Evolutionary conservation across 2,888 invertebrate species (phyloP).

Genomic region (Scaptomyza polygonia): DNA sequence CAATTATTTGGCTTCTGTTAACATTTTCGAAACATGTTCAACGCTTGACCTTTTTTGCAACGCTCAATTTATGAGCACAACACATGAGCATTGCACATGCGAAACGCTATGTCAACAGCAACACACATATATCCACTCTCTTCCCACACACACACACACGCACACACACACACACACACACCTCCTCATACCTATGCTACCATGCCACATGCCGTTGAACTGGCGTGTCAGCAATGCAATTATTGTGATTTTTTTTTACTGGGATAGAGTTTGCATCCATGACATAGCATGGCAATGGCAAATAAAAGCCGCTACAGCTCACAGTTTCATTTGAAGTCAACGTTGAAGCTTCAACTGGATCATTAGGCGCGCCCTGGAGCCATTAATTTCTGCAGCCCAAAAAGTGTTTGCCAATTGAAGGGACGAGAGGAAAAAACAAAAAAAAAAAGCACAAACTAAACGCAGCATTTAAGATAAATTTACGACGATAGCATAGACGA

Average conservation of each 20-base stretch:
- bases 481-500: constrained; percentile 60
- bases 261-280: constrained; percentile 20
- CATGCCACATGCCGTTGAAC: constrained; percentile 11
- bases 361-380: constrained; percentile 72
- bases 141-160: constrained; percentile 14
- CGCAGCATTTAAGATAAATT: constrained; percentile 78
- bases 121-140: constrained; percentile 15
- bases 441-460: constrained; percentile 57
- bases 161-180: constrained; percentile 1
- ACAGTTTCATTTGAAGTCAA: constrained; percentile 67
- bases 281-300: constrained; percentile 66
- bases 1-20: constrained; percentile 54
- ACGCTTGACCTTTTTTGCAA: constrained; percentile 68
- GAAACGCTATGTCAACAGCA: constrained; percentile 65
- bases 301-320: constrained; percentile 64
- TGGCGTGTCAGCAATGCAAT: constrained; percentile 74
- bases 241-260: constrained; percentile 60
- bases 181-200: neutral
- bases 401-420: constrained; percentile 68
- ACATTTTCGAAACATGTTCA: constrained; percentile 61
- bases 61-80: constrained; percentile 60
- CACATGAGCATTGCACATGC: constrained; percentile 64
- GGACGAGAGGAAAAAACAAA: constrained; percentile 10
- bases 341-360: constrained; percentile 57
- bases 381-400: constrained; percentile 67